Conservation (phyloP, 2,797 vertebrate species). For the Myiotriccus ornatus region DNA sequence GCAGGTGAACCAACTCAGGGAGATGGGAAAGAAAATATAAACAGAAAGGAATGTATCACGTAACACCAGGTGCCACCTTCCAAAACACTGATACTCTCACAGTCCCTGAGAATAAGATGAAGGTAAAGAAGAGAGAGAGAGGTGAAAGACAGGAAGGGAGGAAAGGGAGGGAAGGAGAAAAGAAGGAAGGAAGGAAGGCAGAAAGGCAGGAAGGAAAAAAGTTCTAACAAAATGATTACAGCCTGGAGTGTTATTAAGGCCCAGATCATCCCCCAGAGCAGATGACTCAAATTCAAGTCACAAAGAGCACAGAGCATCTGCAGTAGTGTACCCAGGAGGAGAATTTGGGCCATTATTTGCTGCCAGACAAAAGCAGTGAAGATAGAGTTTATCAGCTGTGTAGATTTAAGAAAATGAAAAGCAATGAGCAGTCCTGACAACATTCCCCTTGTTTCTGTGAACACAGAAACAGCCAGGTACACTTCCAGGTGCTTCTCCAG, state of each 20-base stretch:
- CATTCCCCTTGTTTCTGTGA: not conserved
- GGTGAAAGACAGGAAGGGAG: not conserved
- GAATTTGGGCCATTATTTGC: not conserved
- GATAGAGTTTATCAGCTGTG: not conserved
- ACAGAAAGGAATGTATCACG: not conserved
- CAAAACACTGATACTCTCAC: not conserved
- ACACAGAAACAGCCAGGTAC: not conserved
- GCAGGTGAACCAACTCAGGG: not conserved
- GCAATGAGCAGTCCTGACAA: not conserved
- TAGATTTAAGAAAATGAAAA: not conserved
- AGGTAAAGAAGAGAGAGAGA: not conserved
- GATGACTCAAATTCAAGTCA: not conserved
- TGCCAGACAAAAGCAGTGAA: not conserved
- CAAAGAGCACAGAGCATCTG: not conserved
- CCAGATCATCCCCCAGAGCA: not conserved
- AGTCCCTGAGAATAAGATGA: not conserved
- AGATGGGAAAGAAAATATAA: not conserved
- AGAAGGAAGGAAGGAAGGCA: not conserved
- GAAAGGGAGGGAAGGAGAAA: not conserved
- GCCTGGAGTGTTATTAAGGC: not conserved
- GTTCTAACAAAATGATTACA: not conserved
- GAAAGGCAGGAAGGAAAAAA: not conserved
- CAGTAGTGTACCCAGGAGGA: not conserved
- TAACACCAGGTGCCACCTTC: not conserved
- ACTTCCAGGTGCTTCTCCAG: not conserved